phyloP scores from a whole-genome alignment of 2,797 vertebrate genomes.

The Gadopsis bispinosus region DNA sequence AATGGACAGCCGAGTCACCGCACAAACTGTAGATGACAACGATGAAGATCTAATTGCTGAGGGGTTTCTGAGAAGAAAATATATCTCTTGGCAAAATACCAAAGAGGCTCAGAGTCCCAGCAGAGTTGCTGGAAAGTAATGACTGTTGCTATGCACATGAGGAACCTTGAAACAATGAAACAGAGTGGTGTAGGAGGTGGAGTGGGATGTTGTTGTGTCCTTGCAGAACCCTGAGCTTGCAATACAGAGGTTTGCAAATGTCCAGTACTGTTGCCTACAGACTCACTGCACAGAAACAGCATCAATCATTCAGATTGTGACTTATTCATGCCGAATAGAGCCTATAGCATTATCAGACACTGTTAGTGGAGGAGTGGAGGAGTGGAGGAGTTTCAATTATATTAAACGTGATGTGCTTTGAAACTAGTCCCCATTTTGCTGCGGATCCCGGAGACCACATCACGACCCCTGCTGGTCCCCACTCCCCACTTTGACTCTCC shows the following conservation, averaged over 20 bases:
- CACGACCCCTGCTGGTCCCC: not conserved
- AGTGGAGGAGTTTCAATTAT: not conserved
- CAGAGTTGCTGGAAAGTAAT: conserved; percentile 25
- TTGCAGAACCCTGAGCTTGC: conserved; percentile 31
- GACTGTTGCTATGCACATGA: conserved; percentile 24
- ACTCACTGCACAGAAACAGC: conserved; percentile 17
- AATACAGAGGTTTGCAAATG: not conserved
- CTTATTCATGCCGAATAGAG: conserved; percentile 11
- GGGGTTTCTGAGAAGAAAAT: conserved; percentile 4
- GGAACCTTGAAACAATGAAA: conserved; percentile 36
- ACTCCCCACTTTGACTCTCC: not conserved
- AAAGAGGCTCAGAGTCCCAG: conserved; percentile 9
- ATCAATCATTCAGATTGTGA: conserved; percentile 5
- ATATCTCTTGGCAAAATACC: not conserved
- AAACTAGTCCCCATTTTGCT: not conserved
- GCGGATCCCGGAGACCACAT: not conserved
- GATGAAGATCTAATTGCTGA: conserved; percentile 27
- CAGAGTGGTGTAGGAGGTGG: conserved; percentile 17
- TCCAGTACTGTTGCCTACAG: not conserved
- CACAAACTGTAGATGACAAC: conserved; percentile 15
- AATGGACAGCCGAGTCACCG: conserved; percentile 27
- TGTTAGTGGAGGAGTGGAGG: too few species aligned
- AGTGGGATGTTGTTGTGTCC: not conserved
- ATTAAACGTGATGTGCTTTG: not conserved
- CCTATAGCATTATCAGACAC: not conserved